Conservation (phyloP, 2,113 vertebrate species). For the Oreochromis spilurus region DNA sequence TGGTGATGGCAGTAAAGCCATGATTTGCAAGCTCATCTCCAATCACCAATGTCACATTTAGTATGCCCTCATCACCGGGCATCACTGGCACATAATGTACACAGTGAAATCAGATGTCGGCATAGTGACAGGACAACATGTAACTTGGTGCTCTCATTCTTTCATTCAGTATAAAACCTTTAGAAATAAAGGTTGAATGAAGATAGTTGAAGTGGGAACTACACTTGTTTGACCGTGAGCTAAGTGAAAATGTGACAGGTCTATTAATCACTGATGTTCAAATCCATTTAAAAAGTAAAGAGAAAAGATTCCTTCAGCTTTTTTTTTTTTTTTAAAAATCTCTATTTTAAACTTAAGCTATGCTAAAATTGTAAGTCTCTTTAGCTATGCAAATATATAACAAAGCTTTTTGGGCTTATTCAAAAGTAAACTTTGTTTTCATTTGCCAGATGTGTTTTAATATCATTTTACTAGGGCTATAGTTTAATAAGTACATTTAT, state of each 20-base stretch:
- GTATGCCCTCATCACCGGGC: slow-evolving; percentile 35
- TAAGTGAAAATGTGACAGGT: background rate
- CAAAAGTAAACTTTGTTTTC: background rate
- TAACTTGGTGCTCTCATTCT: background rate
- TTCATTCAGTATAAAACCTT: background rate
- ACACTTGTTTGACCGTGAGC: background rate
- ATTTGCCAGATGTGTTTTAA: background rate
- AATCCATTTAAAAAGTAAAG: background rate
- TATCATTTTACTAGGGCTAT: background rate
- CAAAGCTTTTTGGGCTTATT: background rate
- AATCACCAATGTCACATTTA: slow-evolving; percentile 65
- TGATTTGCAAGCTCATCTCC: slow-evolving; percentile 70
- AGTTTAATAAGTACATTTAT: background rate
- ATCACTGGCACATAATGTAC: slow-evolving; percentile 7
- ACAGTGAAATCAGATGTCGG: slow-evolving; percentile 26
- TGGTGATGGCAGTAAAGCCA: slow-evolving; percentile 59
- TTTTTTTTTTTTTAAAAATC: background rate
- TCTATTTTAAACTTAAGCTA: background rate
- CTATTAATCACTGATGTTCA: background rate
- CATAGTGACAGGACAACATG: slow-evolving; percentile 10
- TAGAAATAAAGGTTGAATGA: background rate
- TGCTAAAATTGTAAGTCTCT: background rate
- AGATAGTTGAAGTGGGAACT: background rate
- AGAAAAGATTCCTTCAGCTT: background rate
- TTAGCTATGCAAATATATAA: background rate